Evolutionary conservation across 2,888 invertebrate genomes (phyloP), one percentile per base, ranked within the genome.

Genomic region (Dastarcus helophoroides): DNA sequence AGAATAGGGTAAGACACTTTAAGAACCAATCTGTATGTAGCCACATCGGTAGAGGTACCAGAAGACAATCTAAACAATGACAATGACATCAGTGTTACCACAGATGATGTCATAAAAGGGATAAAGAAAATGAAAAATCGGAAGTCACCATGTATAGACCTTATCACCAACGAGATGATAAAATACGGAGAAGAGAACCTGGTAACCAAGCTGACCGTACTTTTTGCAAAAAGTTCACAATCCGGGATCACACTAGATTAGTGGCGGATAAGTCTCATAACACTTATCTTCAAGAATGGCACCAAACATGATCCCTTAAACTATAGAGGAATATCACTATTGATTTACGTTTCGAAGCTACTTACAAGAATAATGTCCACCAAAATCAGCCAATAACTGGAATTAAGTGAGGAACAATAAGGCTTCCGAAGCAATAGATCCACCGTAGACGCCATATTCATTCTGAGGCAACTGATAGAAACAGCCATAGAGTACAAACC

Each of bases 201-300:
- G n/a, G n/a, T n/a, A n/a, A n/a, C n/a, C n/a, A n/a, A n/a, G n/a
- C n/a, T n/a, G n/a, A n/a, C n/a, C n/a, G n/a, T n/a, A n/a, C n/a
- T n/a, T n/a, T n/a, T n/a, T n/a, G n/a, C 6, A 5, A 9, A 24
- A 8, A 9, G 5, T 13, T 24, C 15, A 15, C 4, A n/a, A 8
- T 15, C 26, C 14, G 15, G 15, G 26, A 24, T 12, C 7, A 14
- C 14, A 24, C 24, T 14, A 24, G 24, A 24, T 14, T 4, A 24
- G 14, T 24, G 24, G 24, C 12, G 14, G 14, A 13, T 24, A 24
- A 24, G 24, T 24, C 12, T 24, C 14, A 5, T 14, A 3, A 24
- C n/a, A 9, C 24, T 11, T 3, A 22, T 22, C 9, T 7, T 10
- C 11, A 7, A 22, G 22, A 22, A 22, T 9, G 22, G 22, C 9